Base-by-base conservation (phyloP, 2,113 vertebrate genomes). In the Gallinago media region DNA sequence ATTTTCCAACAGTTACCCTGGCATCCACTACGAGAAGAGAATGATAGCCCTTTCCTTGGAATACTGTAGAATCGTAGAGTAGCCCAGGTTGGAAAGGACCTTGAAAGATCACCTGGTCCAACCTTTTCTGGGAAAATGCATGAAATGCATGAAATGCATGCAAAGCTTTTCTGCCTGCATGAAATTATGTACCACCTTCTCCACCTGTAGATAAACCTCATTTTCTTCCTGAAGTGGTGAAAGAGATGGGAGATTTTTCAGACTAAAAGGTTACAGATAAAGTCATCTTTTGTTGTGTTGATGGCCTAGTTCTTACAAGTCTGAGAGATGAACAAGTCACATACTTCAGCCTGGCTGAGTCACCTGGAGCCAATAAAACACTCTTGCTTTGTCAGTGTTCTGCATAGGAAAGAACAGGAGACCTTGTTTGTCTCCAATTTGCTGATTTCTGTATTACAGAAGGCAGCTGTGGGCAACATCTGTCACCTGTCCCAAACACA, bases 381-480 rank as follows among this genome's bases (percentile, higher is more conserved):
- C 44, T 67, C 77, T 65, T 80, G 62, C 38, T 70, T 87, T 92
- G 52, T 62, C 32, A 1, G 47, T 66, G 73, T 73, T 86, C 71
- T 78, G 55, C 7, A 2, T 8, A 66, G 44, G 56, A 31, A 76
- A 46, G 65, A 62, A 86, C 65, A 77, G 63, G 40, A 76, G 59
- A 62, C 78, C 79, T 83, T 68, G 47, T 68, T 55, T 91, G 77
- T 80, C 56, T 79, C 46, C 67, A 38, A 0, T 83, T 50, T 88
- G 87, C 94, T 75, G 87, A 84, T 56, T 70, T 38, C 61, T 65
- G 67, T 59, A 12, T 55, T 66, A 49, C 55, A 55, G 62, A 46
- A 88, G 55, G 72, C 87, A 89, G 94, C 90, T 90, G 87, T 66
- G 78, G 77, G 73, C 66, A 88, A 40, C 68, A 79, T 84, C 78